Percentiles rank a stretch among this genome's conserved stretches.
These are phyloP conservation scores for Dascyllus trimaculatus DNA, from an alignment of 2,113 vertebrate species.

Conservation along the genomic window DNA sequence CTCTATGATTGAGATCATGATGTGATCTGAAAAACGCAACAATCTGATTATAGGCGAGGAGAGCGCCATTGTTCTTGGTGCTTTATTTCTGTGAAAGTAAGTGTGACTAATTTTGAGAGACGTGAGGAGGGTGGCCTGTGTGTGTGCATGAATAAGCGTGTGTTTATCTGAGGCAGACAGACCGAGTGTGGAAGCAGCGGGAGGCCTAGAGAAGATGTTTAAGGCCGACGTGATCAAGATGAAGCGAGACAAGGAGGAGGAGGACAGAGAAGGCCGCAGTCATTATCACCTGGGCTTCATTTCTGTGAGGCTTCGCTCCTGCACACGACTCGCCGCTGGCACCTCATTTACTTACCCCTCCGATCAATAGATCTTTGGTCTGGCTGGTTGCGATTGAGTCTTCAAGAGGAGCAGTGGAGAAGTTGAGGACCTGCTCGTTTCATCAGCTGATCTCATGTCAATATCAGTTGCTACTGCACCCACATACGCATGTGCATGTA, in stretches of 20 bases:
- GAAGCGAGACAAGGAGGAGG: slow-evolving; percentile 43
- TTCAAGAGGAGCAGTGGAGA: slow-evolving; percentile 50
- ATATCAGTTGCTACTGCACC: slow-evolving; percentile 9
- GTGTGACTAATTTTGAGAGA: slow-evolving; percentile 78
- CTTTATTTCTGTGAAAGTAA: slow-evolving; percentile 75
- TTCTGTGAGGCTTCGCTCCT: slow-evolving; percentile 6
- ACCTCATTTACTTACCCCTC: slow-evolving; percentile 54
- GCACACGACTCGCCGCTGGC: slow-evolving; percentile 27
- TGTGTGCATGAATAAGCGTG: slow-evolving; percentile 2
- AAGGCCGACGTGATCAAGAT: slow-evolving; percentile 59
- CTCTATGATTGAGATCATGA: slow-evolving; percentile 35
- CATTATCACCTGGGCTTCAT: slow-evolving; percentile 64
- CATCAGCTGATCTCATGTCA: slow-evolving; percentile 35
- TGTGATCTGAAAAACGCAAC: slow-evolving; percentile 58
- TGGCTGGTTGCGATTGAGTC: slow-evolving; percentile 74
- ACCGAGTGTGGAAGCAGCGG: slow-evolving; percentile 47
- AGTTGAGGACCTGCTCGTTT: slow-evolving; percentile 47
- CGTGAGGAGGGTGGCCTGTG: slow-evolving; percentile 38
- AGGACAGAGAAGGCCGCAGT: slow-evolving; percentile 38
- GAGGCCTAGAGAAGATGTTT: slow-evolving; percentile 53
- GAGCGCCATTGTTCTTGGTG: slow-evolving; percentile 53
- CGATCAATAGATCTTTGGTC: slow-evolving; percentile 79
- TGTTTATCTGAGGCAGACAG: slow-evolving; percentile 31
- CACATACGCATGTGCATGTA: slow-evolving; percentile 9
- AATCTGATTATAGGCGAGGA: slow-evolving; percentile 33